These are phyloP conservation scores for Stenurella melanura DNA, from an alignment of 2,888 invertebrate genomes.

Conservation along the genomic window DNA sequence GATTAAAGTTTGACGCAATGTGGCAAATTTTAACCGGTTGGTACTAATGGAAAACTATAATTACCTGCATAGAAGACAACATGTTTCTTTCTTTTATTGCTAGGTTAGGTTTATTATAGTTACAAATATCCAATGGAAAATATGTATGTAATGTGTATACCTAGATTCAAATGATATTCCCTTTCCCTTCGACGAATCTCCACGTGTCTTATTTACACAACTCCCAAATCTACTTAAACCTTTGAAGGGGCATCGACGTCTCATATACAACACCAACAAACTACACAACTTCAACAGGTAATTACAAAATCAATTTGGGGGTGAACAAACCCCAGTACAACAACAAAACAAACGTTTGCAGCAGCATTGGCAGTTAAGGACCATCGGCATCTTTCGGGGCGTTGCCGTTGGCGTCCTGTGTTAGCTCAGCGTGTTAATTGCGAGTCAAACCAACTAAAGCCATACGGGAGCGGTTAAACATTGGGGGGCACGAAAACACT, in stretches of 20 bases:
- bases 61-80: neutral
- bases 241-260: neutral
- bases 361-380: constrained; percentile 26
- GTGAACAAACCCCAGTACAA: constrained; percentile 16
- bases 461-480: constrained; percentile 33
- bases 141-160: neutral
- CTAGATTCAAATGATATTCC: neutral
- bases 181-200: neutral
- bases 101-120: neutral
- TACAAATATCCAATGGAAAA: neutral
- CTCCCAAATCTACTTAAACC: neutral
- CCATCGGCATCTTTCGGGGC: constrained; percentile 36
- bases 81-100: neutral
- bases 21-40: neutral
- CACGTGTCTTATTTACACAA: neutral
- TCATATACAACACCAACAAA: neutral
- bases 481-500: constrained; percentile 29
- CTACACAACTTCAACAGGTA: neutral
- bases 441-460: constrained; percentile 37
- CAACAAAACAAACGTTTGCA: constrained; percentile 20
- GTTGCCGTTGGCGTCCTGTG: constrained; percentile 34
- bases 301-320: constrained; percentile 12
- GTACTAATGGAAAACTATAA: neutral
- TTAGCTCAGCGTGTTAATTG: constrained; percentile 43
- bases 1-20: neutral